Conservation (phyloP, 2,797 vertebrate genomes). For the Borostomias antarcticus region DNA sequence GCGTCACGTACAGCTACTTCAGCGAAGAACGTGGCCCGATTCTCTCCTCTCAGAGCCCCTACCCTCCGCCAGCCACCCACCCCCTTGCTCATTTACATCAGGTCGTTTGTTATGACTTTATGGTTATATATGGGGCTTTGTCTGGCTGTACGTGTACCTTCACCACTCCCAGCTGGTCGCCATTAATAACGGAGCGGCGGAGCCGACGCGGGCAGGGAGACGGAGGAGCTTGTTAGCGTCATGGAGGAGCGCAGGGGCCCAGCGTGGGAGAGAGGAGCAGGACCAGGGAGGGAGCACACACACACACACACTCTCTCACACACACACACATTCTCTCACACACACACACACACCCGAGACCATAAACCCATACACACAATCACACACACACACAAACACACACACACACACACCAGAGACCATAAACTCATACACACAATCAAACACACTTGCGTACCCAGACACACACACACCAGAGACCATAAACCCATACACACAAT, state of each 20-base stretch:
- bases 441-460: too few species aligned
- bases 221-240: slow-evolving; percentile 78
- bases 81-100: slow-evolving; percentile 78
- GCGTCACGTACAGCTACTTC: slow-evolving; percentile 13
- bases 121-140: slow-evolving; percentile 85
- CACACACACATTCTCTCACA: too few species aligned
- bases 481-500: too few species aligned
- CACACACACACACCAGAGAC: too few species aligned
- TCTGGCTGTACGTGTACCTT: slow-evolving; percentile 82
- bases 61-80: slow-evolving; percentile 47
- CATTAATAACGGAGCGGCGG: slow-evolving; percentile 79
- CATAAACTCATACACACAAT: too few species aligned
- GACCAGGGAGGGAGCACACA: slow-evolving; percentile 62
- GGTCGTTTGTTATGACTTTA: slow-evolving; percentile 84
- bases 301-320: too few species aligned
- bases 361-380: too few species aligned
- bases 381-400: too few species aligned
- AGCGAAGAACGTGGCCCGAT: too few species aligned
- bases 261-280: slow-evolving; percentile 57
- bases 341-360: too few species aligned
- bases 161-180: slow-evolving; percentile 82
- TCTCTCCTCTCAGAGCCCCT: slow-evolving; percentile 46
- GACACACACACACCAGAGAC: too few species aligned
- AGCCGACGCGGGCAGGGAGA: slow-evolving; percentile 69
- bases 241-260: slow-evolving; percentile 62